phyloP scores from a whole-genome alignment of 2,888 invertebrate genomes.

The Rhimphoctona megacephalus region DNA sequence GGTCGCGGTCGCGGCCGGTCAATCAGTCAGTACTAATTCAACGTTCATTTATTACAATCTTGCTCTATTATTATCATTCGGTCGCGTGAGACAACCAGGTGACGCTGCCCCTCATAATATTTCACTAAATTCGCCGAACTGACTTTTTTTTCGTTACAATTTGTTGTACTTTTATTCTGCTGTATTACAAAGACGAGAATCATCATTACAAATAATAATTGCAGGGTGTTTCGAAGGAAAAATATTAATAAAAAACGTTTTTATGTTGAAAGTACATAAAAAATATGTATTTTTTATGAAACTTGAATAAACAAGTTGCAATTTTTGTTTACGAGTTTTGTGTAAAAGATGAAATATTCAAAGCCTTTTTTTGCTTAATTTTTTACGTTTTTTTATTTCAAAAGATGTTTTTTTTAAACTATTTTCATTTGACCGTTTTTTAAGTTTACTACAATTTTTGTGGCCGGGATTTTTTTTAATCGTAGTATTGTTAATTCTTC shows the following conservation, averaged over 20 bases:
- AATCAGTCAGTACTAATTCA: conserved; percentile 82
- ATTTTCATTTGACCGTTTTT: no score
- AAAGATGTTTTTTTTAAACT: no score
- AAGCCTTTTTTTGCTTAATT: no score
- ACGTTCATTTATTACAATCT: conserved; percentile 82
- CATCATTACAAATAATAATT: background rate
- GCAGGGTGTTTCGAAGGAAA: background rate
- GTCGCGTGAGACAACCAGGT: conserved; percentile 70
- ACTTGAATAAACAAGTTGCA: no score
- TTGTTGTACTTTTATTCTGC: background rate
- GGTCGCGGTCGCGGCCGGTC: conserved; percentile 78
- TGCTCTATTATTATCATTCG: conserved; percentile 77
- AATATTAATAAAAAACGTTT: background rate
- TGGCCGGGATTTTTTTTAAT: no score
- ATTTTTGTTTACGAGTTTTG: no score
- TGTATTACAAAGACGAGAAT: background rate
- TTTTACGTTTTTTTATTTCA: no score
- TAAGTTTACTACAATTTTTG: no score
- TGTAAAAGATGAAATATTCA: no score
- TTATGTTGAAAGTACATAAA: background rate
- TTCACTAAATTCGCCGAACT: conserved; percentile 6
- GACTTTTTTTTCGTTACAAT: background rate
- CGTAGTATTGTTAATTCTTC: no score
- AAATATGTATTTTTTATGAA: no score
- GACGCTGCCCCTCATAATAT: background rate